Evolutionary conservation across 2,888 invertebrate species (phyloP).

Genomic region (Euplagia quadripunctaria): DNA sequence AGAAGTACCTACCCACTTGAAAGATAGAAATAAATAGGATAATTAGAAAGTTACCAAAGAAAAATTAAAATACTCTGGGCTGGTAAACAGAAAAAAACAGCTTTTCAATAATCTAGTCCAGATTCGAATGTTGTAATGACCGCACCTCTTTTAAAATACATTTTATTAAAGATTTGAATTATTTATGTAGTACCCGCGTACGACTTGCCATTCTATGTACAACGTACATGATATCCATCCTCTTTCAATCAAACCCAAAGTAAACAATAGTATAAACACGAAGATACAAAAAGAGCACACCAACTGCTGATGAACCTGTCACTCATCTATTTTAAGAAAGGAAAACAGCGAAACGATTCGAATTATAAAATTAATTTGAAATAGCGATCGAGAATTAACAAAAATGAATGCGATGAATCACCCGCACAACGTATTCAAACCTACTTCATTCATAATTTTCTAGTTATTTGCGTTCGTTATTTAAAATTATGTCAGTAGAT

Average conservation of each 20-base stretch:
- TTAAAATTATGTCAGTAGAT: conserved; percentile 50
- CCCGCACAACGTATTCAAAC: conserved; percentile 20
- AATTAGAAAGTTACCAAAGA: background rate
- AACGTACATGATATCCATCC: background rate
- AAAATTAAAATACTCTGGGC: background rate
- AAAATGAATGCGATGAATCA: conserved; percentile 41
- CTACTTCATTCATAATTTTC: conserved; percentile 45
- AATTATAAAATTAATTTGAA: conserved; percentile 48
- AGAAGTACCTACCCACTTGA: too few species aligned
- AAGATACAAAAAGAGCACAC: conserved; percentile 29
- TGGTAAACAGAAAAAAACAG: background rate
- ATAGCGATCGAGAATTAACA: conserved; percentile 41
- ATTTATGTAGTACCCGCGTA: background rate
- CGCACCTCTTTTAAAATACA: background rate
- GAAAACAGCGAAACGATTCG: conserved; percentile 35
- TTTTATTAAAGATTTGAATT: background rate
- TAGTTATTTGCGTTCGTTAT: conserved; percentile 39
- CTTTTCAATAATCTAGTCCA: background rate
- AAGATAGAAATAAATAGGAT: background rate
- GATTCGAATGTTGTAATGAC: background rate
- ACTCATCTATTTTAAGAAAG: conserved; percentile 36
- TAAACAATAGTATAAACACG: conserved; percentile 6
- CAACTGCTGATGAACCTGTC: conserved; percentile 29
- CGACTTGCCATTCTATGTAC: background rate
- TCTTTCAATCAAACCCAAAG: background rate